These are phyloP conservation scores for Hassar affinis DNA, from an alignment of 2,113 vertebrate genomes.

Conservation along the genomic window DNA sequence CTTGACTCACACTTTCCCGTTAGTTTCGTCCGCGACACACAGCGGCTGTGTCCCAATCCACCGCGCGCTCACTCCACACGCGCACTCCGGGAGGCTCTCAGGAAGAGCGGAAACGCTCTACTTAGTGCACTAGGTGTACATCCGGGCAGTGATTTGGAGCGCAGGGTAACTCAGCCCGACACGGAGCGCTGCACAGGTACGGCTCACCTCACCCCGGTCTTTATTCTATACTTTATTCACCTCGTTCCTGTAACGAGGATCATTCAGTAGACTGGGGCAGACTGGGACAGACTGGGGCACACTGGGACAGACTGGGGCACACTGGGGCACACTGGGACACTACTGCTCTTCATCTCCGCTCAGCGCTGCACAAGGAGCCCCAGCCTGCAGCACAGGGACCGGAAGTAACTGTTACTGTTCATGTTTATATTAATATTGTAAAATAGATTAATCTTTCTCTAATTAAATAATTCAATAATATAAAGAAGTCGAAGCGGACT, in stretches of 20 bases:
- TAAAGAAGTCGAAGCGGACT: not conserved
- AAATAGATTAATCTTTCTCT: not conserved
- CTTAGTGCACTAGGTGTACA: not conserved
- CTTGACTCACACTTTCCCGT: conserved; percentile 20
- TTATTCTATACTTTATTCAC: too few species aligned
- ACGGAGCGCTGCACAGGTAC: not conserved
- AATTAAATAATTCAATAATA: not conserved
- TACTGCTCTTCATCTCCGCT: too few species aligned
- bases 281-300: too few species aligned
- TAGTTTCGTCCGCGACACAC: not conserved
- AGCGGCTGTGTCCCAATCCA: not conserved
- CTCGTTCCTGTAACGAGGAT: too few species aligned
- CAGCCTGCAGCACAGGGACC: not conserved
- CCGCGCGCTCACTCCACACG: not conserved
- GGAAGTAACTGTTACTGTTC: not conserved
- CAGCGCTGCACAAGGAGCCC: not conserved
- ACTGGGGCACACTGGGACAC: not conserved
- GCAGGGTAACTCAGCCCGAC: not conserved
- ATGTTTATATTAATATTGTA: not conserved
- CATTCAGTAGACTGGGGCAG: too few species aligned
- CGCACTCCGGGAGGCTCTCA: fast-evolving
- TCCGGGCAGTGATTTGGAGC: not conserved
- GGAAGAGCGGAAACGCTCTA: not conserved
- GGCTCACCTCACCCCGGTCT: not conserved
- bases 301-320: too few species aligned